A percentile compares a stretch with the other conserved stretches of the same genome.
phyloP scores from a whole-genome alignment of 2,888 invertebrate genomes.

The Unio delphinus region DNA sequence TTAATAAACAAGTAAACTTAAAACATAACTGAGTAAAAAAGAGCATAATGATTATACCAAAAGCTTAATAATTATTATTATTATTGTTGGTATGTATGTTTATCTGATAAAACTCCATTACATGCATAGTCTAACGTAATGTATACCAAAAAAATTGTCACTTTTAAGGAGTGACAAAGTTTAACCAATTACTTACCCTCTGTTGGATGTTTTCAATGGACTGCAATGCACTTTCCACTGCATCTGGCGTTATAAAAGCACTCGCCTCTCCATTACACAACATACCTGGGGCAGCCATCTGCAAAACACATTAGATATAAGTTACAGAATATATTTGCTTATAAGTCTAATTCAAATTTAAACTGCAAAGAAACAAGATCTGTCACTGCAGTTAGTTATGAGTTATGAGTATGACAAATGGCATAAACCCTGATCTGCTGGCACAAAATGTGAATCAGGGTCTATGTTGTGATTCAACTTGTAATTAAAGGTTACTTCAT shows the following conservation, averaged over 20 bases:
- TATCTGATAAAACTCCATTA: not conserved
- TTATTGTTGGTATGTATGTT: too few species aligned
- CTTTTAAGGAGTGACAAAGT: not conserved
- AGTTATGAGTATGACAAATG: not conserved
- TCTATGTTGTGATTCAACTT: too few species aligned
- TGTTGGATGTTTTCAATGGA: constrained; percentile 92
- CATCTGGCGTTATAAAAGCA: constrained; percentile 87
- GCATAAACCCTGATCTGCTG: not conserved
- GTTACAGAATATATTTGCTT: not conserved
- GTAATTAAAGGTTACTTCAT: too few species aligned
- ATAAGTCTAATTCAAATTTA: not conserved
- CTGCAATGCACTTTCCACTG: constrained; percentile 92
- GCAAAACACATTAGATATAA: constrained; percentile 7
- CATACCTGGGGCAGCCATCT: constrained; percentile 96
- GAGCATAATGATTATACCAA: too few species aligned
- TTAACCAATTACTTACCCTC: constrained; percentile 74
- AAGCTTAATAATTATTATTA: too few species aligned
- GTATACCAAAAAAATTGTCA: not conserved
- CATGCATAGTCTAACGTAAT: not conserved
- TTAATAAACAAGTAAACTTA: too few species aligned
- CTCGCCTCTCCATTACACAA: constrained; percentile 81
- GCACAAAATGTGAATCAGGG: too few species aligned
- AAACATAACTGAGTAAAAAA: too few species aligned
- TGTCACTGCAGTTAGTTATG: not conserved
- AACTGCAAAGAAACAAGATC: not conserved